phyloP scores from a whole-genome alignment of 2,113 vertebrate genomes.

The Macaca mulatta region DNA sequence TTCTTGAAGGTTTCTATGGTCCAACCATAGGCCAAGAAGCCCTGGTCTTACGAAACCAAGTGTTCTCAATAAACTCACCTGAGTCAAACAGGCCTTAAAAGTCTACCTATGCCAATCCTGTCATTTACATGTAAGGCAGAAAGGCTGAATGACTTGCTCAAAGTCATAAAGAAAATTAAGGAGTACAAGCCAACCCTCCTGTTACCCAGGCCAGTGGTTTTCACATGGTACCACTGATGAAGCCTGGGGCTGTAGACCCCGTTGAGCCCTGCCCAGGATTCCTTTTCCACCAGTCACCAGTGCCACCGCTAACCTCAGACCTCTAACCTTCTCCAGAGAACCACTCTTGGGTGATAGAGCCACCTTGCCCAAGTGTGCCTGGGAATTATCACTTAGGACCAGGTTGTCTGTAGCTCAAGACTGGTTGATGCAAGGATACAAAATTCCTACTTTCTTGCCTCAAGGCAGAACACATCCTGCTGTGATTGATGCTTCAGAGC shows the following conservation, averaged over 20 bases:
- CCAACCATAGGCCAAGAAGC: not conserved
- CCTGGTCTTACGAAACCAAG: not conserved
- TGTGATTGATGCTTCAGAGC: not conserved
- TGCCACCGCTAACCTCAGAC: not conserved
- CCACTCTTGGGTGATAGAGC: not conserved
- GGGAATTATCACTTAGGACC: not conserved
- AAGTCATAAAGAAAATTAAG: not conserved
- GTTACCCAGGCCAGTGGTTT: not conserved
- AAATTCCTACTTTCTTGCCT: not conserved
- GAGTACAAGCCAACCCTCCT: not conserved
- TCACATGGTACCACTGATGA: not conserved
- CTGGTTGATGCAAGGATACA: not conserved
- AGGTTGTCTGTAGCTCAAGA: not conserved
- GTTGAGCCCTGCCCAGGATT: not conserved
- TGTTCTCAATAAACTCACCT: slow-evolving; percentile 31
- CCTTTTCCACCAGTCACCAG: not conserved
- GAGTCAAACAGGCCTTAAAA: not conserved
- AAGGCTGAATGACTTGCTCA: slow-evolving; percentile 1
- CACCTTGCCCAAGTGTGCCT: not conserved
- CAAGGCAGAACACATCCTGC: not conserved
- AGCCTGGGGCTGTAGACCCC: not conserved
- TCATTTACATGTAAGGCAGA: not conserved
- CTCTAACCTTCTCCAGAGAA: not conserved
- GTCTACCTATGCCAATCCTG: not conserved
- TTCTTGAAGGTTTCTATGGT: not conserved